Percentiles rank a stretch among this genome's conserved stretches.
These are phyloP conservation scores for Synanthedon myopaeformis DNA, from an alignment of 2,888 invertebrate species.

Conservation along the genomic window DNA sequence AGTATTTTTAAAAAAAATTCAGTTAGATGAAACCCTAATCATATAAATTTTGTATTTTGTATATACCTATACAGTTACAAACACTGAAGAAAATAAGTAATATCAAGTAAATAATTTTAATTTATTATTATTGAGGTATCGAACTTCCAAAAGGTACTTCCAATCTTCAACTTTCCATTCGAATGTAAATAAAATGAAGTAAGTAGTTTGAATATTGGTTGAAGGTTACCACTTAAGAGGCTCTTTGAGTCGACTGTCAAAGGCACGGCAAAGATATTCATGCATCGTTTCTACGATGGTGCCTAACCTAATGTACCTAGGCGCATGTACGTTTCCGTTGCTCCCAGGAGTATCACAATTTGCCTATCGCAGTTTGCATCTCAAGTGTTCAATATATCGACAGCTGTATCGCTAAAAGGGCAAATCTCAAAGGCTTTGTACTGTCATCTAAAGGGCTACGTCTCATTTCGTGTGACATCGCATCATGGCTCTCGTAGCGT, in stretches of 20 bases:
- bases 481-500: too few relatives aligned
- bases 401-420: not conserved
- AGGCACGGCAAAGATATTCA: slow-evolving; percentile 18
- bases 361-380: slow-evolving; percentile 52
- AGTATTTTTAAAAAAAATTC: too few relatives aligned
- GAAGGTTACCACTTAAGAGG: slow-evolving; percentile 1
- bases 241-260: slow-evolving; percentile 15
- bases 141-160: too few relatives aligned
- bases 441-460: not conserved
- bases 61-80: too few relatives aligned
- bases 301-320: slow-evolving; percentile 31
- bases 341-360: slow-evolving; percentile 37
- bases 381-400: slow-evolving; percentile 30
- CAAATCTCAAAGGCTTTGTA: not conserved
- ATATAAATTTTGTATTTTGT: too few relatives aligned
- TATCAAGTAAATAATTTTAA: too few relatives aligned
- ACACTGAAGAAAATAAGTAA: too few relatives aligned
- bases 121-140: too few relatives aligned
- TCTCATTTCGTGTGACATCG: too few relatives aligned
- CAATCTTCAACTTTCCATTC: too few relatives aligned
- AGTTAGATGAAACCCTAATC: too few relatives aligned
- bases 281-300: slow-evolving; percentile 16
- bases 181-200: not conserved
- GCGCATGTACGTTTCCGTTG: slow-evolving; percentile 23
- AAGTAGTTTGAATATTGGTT: not conserved